These are phyloP conservation scores for Sterrhoptilus dennistouni DNA, from an alignment of 2,113 vertebrate species.

Conservation along the genomic window DNA sequence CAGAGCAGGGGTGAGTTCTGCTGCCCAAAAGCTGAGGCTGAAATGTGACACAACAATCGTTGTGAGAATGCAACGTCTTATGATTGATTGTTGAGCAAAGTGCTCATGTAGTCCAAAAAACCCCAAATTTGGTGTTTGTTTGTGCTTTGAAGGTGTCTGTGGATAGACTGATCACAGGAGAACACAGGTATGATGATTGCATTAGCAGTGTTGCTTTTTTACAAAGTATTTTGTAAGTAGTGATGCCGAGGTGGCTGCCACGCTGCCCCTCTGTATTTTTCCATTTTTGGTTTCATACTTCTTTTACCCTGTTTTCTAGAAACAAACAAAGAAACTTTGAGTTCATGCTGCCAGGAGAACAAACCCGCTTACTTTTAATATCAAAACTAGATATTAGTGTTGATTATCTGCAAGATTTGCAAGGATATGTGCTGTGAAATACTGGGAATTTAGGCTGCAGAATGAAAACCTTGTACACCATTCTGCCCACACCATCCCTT, in stretches of 20 bases:
- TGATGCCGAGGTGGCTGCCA: conserved; percentile 19
- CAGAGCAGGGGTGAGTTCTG: background rate
- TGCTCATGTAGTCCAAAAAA: background rate
- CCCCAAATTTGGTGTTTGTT: background rate
- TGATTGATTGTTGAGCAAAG: background rate
- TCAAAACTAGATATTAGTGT: background rate
- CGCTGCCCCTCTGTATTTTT: background rate
- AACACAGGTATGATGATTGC: background rate
- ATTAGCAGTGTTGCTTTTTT: background rate
- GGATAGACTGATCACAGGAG: background rate
- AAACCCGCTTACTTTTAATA: background rate
- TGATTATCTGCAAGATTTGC: background rate
- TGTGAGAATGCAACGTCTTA: rapidly evolving
- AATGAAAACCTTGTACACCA: rapidly evolving
- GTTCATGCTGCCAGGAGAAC: background rate
- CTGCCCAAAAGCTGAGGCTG: background rate
- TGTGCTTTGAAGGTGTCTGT: background rate
- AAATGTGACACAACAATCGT: no score
- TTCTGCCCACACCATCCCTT: background rate
- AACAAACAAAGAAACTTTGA: conserved; percentile 34
- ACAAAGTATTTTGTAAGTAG: background rate
- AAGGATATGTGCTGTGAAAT: background rate
- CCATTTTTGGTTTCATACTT: conserved; percentile 47
- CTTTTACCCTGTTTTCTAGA: conserved; percentile 40
- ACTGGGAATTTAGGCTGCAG: background rate